phyloP scores from a whole-genome alignment of 2,888 invertebrate species.

The Entomobrya proxima region DNA sequence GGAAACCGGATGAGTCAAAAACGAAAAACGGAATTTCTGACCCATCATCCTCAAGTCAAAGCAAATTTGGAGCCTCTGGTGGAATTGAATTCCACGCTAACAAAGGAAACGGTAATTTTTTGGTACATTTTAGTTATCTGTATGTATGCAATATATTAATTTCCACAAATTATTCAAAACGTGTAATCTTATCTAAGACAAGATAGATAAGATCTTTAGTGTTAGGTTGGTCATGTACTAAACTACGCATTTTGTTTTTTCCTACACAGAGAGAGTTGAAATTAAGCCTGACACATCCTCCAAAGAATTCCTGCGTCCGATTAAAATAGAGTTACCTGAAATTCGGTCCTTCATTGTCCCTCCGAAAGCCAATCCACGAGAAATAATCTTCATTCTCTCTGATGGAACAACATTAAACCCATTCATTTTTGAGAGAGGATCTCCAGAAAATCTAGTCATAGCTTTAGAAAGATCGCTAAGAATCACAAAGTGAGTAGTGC shows the following conservation, averaged over 20 bases:
- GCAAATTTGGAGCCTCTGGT: slow-evolving; percentile 60
- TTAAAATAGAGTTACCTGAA: slow-evolving; percentile 74
- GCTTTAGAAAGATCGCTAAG: slow-evolving; percentile 79
- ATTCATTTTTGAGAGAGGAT: slow-evolving; percentile 92
- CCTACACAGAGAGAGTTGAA: slow-evolving; percentile 75
- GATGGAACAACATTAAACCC: slow-evolving; percentile 86
- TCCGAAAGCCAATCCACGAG: slow-evolving; percentile 69
- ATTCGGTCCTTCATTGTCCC: slow-evolving; percentile 72
- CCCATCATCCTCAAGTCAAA: slow-evolving; percentile 40
- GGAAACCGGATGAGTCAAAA: slow-evolving; percentile 85
- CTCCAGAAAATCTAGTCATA: slow-evolving; percentile 85
- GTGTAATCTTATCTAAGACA: too few relatives aligned
- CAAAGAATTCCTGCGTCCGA: slow-evolving; percentile 70
- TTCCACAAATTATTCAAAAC: too few relatives aligned
- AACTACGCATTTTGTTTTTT: not conserved
- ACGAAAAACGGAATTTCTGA: slow-evolving; percentile 51
- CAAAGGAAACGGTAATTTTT: slow-evolving; percentile 67
- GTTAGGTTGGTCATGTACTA: too few relatives aligned
- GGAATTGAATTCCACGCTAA: slow-evolving; percentile 73
- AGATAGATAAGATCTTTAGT: too few relatives aligned
- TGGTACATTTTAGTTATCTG: too few relatives aligned
- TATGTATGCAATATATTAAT: too few relatives aligned
- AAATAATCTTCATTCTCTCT: slow-evolving; percentile 83
- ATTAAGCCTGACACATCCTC: slow-evolving; percentile 76
- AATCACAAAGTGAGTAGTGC: slow-evolving; percentile 81